phyloP scores from a whole-genome alignment of 2,888 invertebrate genomes.

The Lithodes maja region DNA sequence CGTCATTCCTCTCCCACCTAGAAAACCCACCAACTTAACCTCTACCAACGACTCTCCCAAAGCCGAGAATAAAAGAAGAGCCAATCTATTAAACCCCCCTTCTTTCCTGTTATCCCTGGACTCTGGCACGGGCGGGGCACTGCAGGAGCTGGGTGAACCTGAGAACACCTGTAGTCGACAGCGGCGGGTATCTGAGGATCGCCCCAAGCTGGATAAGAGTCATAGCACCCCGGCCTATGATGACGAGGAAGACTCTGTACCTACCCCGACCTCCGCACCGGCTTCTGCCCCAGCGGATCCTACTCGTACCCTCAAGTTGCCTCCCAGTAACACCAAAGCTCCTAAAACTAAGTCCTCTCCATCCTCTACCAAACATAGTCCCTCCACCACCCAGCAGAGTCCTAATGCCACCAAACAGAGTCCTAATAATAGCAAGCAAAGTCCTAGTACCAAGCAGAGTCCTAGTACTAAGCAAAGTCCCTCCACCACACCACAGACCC shows the following conservation, averaged over 20 bases:
- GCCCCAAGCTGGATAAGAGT: slow-evolving; percentile 84
- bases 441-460: neutral
- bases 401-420: neutral
- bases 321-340: neutral
- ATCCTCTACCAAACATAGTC: neutral
- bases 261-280: slow-evolving; percentile 8
- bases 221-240: slow-evolving; percentile 90
- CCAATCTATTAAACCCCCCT: neutral
- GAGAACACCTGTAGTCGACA: neutral
- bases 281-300: neutral
- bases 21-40: slow-evolving; percentile 50
- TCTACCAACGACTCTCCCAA: slow-evolving; percentile 2
- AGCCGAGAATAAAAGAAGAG: slow-evolving; percentile 26
- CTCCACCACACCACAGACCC: neutral
- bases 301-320: slow-evolving; percentile 11
- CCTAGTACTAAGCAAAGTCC: neutral
- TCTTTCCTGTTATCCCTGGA: neutral
- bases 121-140: neutral
- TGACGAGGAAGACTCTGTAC: slow-evolving; percentile 67
- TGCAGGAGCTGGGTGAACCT: neutral
- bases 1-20: slow-evolving; percentile 57
- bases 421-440: neutral
- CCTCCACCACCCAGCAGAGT: neutral
- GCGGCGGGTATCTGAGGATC: slow-evolving; percentile 73
- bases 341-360: neutral